Evolutionary conservation across 64 coral and sea anemone genomes (phyloP).

Genomic region (Catalaphyllia jardinei): DNA sequence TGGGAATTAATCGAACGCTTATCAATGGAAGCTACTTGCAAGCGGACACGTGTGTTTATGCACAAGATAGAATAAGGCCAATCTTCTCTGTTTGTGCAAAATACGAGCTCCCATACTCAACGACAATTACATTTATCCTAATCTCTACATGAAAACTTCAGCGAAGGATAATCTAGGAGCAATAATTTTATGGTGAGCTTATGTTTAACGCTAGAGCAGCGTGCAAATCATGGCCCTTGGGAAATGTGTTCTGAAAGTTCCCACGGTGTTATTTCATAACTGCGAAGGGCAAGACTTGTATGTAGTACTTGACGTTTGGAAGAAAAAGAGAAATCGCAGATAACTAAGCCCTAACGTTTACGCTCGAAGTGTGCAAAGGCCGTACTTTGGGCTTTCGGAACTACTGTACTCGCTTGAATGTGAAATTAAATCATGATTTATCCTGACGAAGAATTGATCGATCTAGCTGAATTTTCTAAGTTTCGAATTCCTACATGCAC

Average conservation of each 20-base stretch:
- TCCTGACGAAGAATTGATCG: conserved; percentile 2
- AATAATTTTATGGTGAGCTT: neutral
- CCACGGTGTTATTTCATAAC: neutral
- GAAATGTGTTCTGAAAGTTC: neutral
- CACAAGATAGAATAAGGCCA: neutral
- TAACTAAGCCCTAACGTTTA: neutral
- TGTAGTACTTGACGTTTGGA: neutral
- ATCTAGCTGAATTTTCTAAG: neutral
- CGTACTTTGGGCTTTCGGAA: neutral
- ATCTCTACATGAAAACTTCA: neutral
- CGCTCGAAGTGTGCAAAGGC: neutral
- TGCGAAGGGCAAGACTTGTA: neutral
- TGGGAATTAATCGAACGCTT: conserved; percentile 2
- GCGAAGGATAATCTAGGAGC: neutral
- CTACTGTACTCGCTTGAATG: neutral
- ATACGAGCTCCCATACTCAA: neutral
- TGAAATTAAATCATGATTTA: conserved; percentile 33
- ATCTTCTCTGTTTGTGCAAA: neutral
- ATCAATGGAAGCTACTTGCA: neutral
- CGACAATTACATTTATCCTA: neutral
- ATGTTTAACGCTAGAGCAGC: too few species aligned
- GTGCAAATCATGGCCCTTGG: neutral
- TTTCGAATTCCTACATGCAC: neutral
- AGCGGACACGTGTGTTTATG: conserved; percentile 5
- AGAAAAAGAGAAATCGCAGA: neutral